Evolutionary conservation across 2,797 vertebrate species (phyloP).

Genomic region (Rhinogobio ventralis): DNA sequence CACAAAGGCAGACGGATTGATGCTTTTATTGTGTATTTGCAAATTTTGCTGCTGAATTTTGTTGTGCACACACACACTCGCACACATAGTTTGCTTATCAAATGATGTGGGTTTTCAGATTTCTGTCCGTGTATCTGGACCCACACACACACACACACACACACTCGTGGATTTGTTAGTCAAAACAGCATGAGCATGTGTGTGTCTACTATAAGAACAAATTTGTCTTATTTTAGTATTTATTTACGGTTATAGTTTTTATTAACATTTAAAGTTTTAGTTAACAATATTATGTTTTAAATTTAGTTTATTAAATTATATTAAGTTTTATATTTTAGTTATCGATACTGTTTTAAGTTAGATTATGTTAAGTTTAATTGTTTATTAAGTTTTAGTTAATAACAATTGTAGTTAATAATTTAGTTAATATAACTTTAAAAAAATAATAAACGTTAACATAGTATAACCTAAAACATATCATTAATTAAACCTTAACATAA

Average conservation of each 20-base stretch:
- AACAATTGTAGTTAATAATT: too few species aligned
- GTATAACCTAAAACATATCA: too few species aligned
- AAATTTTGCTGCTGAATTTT: neutral
- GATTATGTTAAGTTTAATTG: too few species aligned
- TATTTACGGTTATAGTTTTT: neutral
- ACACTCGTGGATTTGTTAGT: conserved; percentile 19
- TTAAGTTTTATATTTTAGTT: too few species aligned
- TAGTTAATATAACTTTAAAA: too few species aligned
- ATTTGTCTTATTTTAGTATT: neutral
- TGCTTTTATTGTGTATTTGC: neutral
- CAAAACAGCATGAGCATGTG: neutral
- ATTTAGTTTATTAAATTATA: too few species aligned
- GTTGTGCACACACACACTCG: neutral
- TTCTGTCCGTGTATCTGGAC: neutral
- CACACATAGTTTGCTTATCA: conserved; percentile 19
- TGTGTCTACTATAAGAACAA: neutral
- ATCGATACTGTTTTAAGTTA: too few species aligned
- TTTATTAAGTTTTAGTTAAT: too few species aligned
- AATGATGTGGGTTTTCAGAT: conserved; percentile 10
- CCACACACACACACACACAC: conserved; percentile 1
- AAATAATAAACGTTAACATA: too few species aligned
- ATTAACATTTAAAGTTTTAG: neutral
- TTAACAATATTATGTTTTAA: too few species aligned
- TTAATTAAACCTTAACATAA: too few species aligned
- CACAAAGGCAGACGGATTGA: neutral